A percentile compares a stretch with the other conserved stretches of the same genome.
These are phyloP conservation scores for Zaprionus ornatus DNA, from an alignment of 1,140 invertebrate species.

Conservation along the genomic window DNA sequence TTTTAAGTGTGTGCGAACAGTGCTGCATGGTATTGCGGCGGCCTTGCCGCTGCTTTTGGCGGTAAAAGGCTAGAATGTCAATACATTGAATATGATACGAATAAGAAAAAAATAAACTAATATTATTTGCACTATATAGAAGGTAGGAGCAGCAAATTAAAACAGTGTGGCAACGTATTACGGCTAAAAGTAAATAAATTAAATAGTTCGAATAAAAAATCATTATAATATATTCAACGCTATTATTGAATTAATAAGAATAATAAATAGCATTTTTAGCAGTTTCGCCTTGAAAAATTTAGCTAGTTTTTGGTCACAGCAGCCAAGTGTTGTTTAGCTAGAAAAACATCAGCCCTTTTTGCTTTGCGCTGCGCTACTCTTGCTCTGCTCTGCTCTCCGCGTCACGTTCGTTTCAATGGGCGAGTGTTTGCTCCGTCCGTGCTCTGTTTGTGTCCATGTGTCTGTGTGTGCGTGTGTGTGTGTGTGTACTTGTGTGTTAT, in stretches of 20 bases:
- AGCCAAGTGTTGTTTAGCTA: slow-evolving; percentile 15
- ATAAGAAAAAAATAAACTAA: neutral
- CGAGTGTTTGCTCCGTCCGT: slow-evolving; percentile 13
- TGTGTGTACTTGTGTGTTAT: slow-evolving; percentile 53
- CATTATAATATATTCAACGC: neutral
- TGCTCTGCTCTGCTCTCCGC: slow-evolving; percentile 28
- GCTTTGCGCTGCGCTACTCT: neutral
- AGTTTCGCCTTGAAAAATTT: neutral
- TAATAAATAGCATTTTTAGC: neutral
- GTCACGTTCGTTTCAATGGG: neutral
- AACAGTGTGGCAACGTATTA: too few relatives aligned
- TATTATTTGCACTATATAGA: neutral
- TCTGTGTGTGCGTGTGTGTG: slow-evolving; percentile 15
- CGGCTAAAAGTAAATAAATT: neutral
- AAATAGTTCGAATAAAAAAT: neutral
- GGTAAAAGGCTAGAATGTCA: slow-evolving; percentile 3
- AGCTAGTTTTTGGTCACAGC: slow-evolving; percentile 28
- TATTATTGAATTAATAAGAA: neutral
- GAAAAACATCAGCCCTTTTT: slow-evolving; percentile 36
- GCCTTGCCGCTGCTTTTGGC: slow-evolving; percentile 22
- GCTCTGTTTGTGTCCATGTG: slow-evolving; percentile 17
- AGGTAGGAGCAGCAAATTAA: too few relatives aligned
- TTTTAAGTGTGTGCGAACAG: slow-evolving; percentile 28
- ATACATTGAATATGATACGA: neutral
- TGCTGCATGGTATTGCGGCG: slow-evolving; percentile 3